Percentiles rank a stretch among this genome's conserved stretches.
These are phyloP conservation scores for Cylas formicarius DNA, from an alignment of 1,140 invertebrate genomes.

Conservation along the genomic window DNA sequence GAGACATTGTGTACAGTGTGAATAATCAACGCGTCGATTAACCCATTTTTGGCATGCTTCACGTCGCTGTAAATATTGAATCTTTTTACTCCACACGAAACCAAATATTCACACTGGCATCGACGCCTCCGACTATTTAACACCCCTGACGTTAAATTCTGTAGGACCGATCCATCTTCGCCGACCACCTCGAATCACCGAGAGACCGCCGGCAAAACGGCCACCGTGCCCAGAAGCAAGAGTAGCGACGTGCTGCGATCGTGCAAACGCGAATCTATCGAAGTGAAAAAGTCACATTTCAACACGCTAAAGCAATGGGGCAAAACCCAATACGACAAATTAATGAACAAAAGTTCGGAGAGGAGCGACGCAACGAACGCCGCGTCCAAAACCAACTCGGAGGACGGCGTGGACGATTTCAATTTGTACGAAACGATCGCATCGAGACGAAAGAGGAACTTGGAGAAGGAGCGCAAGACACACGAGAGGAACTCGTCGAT, in stretches of 20 bases:
- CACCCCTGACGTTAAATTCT: conserved; percentile 22
- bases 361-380: conserved; percentile 27
- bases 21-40: too few relatives aligned
- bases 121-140: conserved; percentile 11
- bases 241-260: conserved; percentile 58
- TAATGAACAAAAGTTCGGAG: conserved; percentile 51
- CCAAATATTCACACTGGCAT: too few relatives aligned
- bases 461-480: conserved; percentile 46
- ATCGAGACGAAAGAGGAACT: conserved; percentile 48
- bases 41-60: too few relatives aligned
- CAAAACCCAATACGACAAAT: conserved; percentile 64
- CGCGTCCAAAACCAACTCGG: conserved; percentile 10
- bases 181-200: conserved; percentile 19
- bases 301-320: conserved; percentile 78
- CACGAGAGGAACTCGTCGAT: conserved; percentile 66
- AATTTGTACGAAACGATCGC: conserved; percentile 59
- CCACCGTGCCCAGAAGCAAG: conserved; percentile 46
- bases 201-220: conserved; percentile 16
- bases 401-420: conserved; percentile 48
- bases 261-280: conserved; percentile 49
- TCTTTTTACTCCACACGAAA: too few relatives aligned
- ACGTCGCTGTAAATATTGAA: too few relatives aligned
- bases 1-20: too few relatives aligned
- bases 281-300: conserved; percentile 64
- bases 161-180: conserved; percentile 32